These are phyloP conservation scores for Rotaria socialis DNA, from an alignment of 2,888 invertebrate genomes.

Conservation along the genomic window DNA sequence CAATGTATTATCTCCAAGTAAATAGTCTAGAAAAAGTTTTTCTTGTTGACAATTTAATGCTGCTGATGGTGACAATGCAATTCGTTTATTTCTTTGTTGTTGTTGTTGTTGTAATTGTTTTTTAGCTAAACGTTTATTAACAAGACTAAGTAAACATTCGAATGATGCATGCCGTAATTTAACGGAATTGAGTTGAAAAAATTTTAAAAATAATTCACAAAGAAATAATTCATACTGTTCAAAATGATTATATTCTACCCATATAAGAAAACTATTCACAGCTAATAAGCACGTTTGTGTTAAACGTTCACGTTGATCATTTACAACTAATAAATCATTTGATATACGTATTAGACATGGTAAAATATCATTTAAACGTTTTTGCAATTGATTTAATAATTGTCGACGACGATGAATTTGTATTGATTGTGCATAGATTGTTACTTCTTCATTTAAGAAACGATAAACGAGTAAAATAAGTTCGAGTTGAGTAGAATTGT, in stretches of 20 bases:
- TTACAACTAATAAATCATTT: background rate
- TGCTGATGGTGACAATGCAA: background rate
- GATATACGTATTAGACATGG: conserved; percentile 28
- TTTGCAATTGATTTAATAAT: conserved; percentile 36
- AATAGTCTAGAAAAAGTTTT: background rate
- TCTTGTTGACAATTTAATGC: conserved; percentile 26
- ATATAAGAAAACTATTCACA: conserved; percentile 30
- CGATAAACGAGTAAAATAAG: conserved; percentile 34
- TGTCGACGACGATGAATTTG: conserved; percentile 35
- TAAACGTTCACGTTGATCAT: background rate
- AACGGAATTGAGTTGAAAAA: background rate
- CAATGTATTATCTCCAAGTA: background rate
- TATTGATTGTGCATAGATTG: conserved; percentile 1
- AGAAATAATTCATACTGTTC: conserved; percentile 30
- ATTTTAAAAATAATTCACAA: conserved; percentile 36
- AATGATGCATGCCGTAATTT: conserved; percentile 9
- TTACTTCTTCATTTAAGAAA: conserved; percentile 19
- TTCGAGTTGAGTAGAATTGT: conserved; percentile 26
- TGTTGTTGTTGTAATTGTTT: background rate
- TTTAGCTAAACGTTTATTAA: conserved; percentile 30
- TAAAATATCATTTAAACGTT: conserved; percentile 37
- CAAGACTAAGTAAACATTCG: conserved; percentile 26
- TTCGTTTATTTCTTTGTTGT: conserved; percentile 22
- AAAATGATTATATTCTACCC: conserved; percentile 22
- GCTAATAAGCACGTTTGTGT: conserved; percentile 20